A percentile compares a stretch with the other conserved stretches of the same genome.
phyloP scores from a whole-genome alignment of 2,888 invertebrate species.

The Vandiemenella viatica region DNA sequence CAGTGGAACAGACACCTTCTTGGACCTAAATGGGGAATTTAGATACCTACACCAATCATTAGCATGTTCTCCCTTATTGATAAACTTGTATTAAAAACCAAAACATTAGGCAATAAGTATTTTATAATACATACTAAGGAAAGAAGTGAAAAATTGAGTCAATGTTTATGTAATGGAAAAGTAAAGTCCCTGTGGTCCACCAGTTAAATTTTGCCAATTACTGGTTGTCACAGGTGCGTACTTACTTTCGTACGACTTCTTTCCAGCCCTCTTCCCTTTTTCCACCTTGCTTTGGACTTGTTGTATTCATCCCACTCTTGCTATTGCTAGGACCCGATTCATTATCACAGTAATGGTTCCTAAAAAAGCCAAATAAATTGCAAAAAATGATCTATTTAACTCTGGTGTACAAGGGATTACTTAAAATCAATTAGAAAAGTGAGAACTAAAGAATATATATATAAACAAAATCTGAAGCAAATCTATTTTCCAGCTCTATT shows the following conservation, averaged over 20 bases:
- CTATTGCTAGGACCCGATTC: constrained; percentile 10
- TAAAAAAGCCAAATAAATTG: no score
- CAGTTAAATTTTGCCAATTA: no score
- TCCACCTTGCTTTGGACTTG: constrained; percentile 50
- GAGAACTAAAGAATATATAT: background rate
- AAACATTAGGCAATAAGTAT: no score
- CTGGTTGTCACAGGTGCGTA: no score
- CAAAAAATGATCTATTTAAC: no score
- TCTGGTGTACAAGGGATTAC: no score
- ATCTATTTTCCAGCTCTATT: no score
- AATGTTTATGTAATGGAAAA: no score
- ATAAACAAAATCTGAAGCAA: background rate
- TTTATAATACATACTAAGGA: no score
- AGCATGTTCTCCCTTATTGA: constrained; percentile 3
- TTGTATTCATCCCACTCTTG: constrained; percentile 31
- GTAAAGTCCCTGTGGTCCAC: no score
- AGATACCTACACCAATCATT: constrained; percentile 24
- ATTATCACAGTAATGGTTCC: constrained; percentile 15
- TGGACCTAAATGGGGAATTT: constrained; percentile 47
- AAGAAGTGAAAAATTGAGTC: no score
- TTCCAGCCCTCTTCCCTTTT: constrained; percentile 90
- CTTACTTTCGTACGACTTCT: constrained; percentile 78
- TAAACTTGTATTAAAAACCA: no score
- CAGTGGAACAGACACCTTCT: constrained; percentile 87
- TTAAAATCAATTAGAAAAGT: background rate